Evolutionary conservation across 2,797 vertebrate species (phyloP), one percentile per base, ranked within the genome.

Genomic region (Florisuga fusca): DNA sequence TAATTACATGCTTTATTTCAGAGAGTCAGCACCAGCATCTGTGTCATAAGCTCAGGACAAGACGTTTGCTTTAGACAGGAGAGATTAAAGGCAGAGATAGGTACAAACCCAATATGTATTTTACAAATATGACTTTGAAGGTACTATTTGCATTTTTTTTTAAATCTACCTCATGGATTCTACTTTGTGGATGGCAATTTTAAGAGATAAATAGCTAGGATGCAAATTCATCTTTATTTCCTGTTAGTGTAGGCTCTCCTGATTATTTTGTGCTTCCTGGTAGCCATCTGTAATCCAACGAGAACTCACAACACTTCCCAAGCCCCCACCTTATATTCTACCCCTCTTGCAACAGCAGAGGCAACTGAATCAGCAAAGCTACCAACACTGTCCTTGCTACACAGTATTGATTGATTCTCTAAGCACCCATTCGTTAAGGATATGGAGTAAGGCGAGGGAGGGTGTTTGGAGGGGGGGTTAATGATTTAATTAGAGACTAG

Each of bases 401-500:
- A 33, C 31, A 33, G 69, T 26, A 84, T 73, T 81, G 93, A 94
- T 94, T 94, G 85, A 95, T 76, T 53, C 83, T 62, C n/a, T 36
- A 66, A 91, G 80, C 80, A 93, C 31, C 36, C 17, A 81, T 72
- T 94, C 69, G 91, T 94, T 88, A 77, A 45, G 85, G 48, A 34
- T 43, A 94, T 6, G 23, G 71, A 36, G 25, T 63, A 33, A 79
- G 73, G 59, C 0, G 0, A 80, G 57, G 92, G 57, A 87, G 88
- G 93, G 86, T 64, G 84, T 93, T 86, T 86, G 38, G 4, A 61
- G 19, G 33, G 57, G 63, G 14, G 68, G 38, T 75, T 78, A 58
- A 90, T 73, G 41, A 15, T 61, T 84, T 95, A 93, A 92, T 96
- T 84, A 96, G 36, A 86, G 79, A 68, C n/a, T 36, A 86, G 21